Evolutionary conservation across 2,888 invertebrate genomes (phyloP).

Genomic region (Pimpla rufipes): DNA sequence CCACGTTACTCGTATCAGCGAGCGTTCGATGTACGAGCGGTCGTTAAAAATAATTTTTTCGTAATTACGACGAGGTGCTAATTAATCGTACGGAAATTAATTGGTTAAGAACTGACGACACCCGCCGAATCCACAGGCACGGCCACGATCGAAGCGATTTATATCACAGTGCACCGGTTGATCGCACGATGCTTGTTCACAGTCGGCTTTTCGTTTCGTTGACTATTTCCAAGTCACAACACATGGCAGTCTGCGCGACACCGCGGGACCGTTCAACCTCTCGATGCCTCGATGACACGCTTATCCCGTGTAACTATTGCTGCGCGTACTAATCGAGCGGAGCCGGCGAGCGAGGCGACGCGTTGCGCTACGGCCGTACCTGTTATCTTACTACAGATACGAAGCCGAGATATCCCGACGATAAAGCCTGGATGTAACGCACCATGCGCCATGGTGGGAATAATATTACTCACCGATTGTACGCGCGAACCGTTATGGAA

Average conservation of each 20-base stretch:
- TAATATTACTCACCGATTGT: conserved; percentile 65
- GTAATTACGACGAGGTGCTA: neutral
- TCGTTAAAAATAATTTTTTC: neutral
- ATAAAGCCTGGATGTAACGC: conserved; percentile 59
- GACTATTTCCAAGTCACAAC: conserved; percentile 27
- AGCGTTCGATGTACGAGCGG: neutral
- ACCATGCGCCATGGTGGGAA: conserved; percentile 60
- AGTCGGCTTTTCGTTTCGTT: neutral
- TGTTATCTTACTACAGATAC: conserved; percentile 68
- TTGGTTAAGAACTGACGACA: neutral
- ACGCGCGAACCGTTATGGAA: conserved; percentile 3
- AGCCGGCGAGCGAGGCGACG: conserved; percentile 45
- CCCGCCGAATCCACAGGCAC: conserved; percentile 18
- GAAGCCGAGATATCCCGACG: conserved; percentile 65
- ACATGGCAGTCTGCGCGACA: conserved; percentile 55
- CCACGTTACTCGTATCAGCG: neutral
- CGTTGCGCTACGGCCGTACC: conserved; percentile 52
- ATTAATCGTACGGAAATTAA: neutral
- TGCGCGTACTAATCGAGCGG: conserved; percentile 59
- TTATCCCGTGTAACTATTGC: conserved; percentile 60
- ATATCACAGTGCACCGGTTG: neutral
- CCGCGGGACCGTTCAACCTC: conserved; percentile 18
- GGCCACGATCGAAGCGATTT: neutral
- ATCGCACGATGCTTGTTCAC: neutral
- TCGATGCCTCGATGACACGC: conserved; percentile 53